Evolutionary conservation across 2,888 invertebrate genomes (phyloP), one percentile per base, ranked within the genome.

Genomic region (Scaptomyza flava): DNA sequence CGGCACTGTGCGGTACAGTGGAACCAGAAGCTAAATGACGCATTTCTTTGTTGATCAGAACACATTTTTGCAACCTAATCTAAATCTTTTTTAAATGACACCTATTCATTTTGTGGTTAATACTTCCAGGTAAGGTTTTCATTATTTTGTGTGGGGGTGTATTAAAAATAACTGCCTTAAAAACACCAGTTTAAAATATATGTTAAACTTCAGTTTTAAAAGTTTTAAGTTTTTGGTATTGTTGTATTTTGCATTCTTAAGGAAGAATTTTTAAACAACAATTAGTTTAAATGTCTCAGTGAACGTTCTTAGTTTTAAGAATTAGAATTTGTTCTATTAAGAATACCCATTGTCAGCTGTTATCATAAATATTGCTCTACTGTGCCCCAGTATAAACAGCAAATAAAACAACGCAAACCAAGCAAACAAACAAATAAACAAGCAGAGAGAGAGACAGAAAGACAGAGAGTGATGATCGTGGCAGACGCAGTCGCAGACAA

Each of bases 381-480:
- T 71, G 69, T 69, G 65, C 54, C 20, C 14, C 47, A 43, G 38
- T 64, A 57, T 57, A 54, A 64, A 62, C 65, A 66, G 50, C 53
- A 57, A 71, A 72, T 81, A 84, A 81, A 80, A 80, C 87, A 86
- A 81, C 84, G 42, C 60, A 77, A 80, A 82, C 70, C 67, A 67
- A 52, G 33, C 46, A 57, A 61, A 61, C 56, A 45, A 42, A 38
- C 30, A 20, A 42, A 38, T 30, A 20, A 33, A 34, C 43, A 12
- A 27, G 20, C 42, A 11, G 43, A 31, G 31, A 50, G 17, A 48
- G 11, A 7, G 36, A 33, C 31, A 17, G 20, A 42, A 31, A 8
- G 45, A 42, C 31, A 12, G 27, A 43, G 41, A 33, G 17, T 33
- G 43, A 53, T 47, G 66, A 61, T 71, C 69, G 70, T 56, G 67